Percentiles rank a stretch among this genome's conserved stretches.
Evolutionary conservation across 1,140 invertebrate species (phyloP).

Genomic region (Nasonia vitripennis): DNA sequence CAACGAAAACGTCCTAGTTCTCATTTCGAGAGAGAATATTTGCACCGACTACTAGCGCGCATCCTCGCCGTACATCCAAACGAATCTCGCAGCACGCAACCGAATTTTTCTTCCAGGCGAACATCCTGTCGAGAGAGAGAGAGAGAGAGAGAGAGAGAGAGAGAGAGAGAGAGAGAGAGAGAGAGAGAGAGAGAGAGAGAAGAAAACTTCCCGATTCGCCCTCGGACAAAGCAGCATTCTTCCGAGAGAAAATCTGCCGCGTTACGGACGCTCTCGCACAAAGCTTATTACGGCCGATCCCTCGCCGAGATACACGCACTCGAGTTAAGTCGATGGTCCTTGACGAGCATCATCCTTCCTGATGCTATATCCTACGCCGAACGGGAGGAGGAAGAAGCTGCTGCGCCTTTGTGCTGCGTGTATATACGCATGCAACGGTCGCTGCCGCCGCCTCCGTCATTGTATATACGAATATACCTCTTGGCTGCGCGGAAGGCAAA

Average conservation of each 20-base stretch:
- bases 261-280: neutral
- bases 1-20: neutral
- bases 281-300: neutral
- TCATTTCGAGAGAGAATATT: neutral
- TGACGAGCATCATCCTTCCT: conserved; percentile 63
- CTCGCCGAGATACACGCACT: neutral
- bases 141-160: neutral
- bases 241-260: neutral
- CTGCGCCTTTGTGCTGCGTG: neutral
- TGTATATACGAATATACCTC: neutral
- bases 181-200: neutral
- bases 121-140: neutral
- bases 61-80: neutral
- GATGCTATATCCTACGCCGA: neutral
- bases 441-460: neutral
- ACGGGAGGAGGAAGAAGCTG: neutral
- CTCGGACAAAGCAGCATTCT: conserved; percentile 1
- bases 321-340: conserved; percentile 50
- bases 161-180: neutral
- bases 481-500: neutral
- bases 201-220: neutral
- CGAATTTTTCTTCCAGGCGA: neutral
- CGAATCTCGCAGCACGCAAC: neutral
- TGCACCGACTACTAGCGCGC: neutral
- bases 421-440: neutral